phyloP scores from a whole-genome alignment of 2,888 invertebrate species.

The Baccha elongata region DNA sequence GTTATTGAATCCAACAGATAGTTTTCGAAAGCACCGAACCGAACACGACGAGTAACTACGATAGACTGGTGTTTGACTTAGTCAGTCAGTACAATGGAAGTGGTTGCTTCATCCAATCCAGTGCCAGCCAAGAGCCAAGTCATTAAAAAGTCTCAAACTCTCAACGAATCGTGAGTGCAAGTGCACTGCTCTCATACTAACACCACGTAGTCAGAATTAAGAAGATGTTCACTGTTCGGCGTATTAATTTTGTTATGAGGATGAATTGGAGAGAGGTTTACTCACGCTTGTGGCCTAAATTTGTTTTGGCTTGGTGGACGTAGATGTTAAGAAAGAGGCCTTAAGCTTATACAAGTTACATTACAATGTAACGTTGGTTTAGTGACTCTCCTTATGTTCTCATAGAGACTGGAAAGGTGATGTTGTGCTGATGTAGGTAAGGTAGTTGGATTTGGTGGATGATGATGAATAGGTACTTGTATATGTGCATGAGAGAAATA shows the following conservation, averaged over 20 bases:
- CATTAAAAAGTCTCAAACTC: conserved; percentile 56
- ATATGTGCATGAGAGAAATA: not conserved
- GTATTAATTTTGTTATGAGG: conserved; percentile 16
- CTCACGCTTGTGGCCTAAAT: conserved; percentile 66
- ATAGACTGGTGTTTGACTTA: conserved; percentile 57
- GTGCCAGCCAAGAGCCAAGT: conserved; percentile 40
- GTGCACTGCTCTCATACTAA: conserved; percentile 57
- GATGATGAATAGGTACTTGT: too few species aligned
- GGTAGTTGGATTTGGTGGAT: not conserved
- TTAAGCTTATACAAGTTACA: not conserved
- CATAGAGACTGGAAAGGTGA: conserved; percentile 48
- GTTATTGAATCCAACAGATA: conserved; percentile 32
- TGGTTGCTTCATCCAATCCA: conserved; percentile 17
- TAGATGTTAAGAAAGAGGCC: conserved; percentile 10
- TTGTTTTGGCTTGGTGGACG: conserved; percentile 10
- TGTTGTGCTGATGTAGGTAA: too few species aligned
- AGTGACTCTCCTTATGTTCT: conserved; percentile 2
- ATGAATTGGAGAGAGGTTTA: conserved; percentile 27
- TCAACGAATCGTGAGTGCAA: conserved; percentile 44
- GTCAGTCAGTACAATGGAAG: conserved; percentile 24
- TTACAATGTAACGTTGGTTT: conserved; percentile 8
- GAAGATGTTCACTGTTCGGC: conserved; percentile 9
- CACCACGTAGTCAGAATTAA: conserved; percentile 45
- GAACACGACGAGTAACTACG: conserved; percentile 68
- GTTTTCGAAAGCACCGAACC: conserved; percentile 49